phyloP scores from a whole-genome alignment of 2,888 invertebrate species.

The Ormyrus nitidulus region DNA sequence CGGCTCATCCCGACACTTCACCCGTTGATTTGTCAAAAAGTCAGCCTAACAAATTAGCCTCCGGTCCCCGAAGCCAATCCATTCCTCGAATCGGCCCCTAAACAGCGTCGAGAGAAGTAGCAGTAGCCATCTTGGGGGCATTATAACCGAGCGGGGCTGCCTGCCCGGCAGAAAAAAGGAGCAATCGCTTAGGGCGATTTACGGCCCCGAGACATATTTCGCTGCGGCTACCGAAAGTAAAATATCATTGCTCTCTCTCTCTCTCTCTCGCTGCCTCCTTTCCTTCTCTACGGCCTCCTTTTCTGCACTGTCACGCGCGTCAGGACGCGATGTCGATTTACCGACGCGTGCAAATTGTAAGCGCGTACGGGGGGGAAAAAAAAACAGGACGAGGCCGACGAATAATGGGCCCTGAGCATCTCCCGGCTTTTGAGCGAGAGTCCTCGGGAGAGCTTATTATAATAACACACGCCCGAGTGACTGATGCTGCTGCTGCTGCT shows the following conservation, averaged over 20 bases:
- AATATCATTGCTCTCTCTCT: constrained; percentile 41
- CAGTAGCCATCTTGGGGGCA: constrained; percentile 4
- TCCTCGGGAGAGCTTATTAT: constrained; percentile 21
- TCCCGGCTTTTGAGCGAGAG: neutral
- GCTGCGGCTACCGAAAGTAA: constrained; percentile 41
- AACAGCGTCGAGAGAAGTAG: constrained; percentile 13
- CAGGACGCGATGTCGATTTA: constrained; percentile 30
- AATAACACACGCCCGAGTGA: constrained; percentile 26
- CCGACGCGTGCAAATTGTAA: constrained; percentile 43
- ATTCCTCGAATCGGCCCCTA: constrained; percentile 33
- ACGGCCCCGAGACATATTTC: constrained; percentile 32
- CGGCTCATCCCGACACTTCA: no score
- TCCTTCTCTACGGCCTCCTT: neutral
- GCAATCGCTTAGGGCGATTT: constrained; percentile 31
- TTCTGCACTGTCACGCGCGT: constrained; percentile 28
- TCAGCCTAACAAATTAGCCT: neutral
- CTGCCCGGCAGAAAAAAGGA: constrained; percentile 6
- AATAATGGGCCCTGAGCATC: constrained; percentile 26
- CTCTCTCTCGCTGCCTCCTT: neutral
- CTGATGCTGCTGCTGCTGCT: neutral
- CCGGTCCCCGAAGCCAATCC: constrained; percentile 3
- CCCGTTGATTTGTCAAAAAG: no score
- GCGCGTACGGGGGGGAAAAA: neutral
- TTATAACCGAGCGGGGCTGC: neutral
- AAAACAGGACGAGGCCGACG: neutral